phyloP scores from a whole-genome alignment of 2,113 vertebrate genomes.

The Anser cygnoides region DNA sequence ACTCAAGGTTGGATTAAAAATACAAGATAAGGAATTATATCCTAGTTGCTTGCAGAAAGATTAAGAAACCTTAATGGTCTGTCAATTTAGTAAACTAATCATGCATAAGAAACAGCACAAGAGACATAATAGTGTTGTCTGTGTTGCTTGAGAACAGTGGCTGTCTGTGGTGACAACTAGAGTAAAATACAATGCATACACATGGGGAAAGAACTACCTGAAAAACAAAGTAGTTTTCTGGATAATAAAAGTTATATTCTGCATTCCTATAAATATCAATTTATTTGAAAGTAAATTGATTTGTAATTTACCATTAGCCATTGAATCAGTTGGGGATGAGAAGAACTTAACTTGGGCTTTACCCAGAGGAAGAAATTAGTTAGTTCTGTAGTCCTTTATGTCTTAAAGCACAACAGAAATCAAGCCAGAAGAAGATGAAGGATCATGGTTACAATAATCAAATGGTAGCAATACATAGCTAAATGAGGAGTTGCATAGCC shows the following conservation, averaged over 20 bases:
- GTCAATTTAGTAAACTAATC: neutral
- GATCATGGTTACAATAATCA: neutral
- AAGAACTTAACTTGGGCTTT: neutral
- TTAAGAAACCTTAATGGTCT: neutral
- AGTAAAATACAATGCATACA: neutral
- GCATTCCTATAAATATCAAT: neutral
- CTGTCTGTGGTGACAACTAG: neutral
- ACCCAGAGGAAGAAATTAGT: neutral
- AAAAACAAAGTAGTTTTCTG: neutral
- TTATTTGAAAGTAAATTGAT: neutral
- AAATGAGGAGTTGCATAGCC: neutral
- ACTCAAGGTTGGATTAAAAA: neutral
- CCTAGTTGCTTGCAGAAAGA: neutral
- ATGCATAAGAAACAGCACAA: neutral
- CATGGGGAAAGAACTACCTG: neutral
- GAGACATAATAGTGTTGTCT: neutral
- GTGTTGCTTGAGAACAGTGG: neutral
- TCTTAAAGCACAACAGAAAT: neutral
- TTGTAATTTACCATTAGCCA: neutral
- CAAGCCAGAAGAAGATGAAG: neutral
- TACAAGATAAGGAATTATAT: neutral
- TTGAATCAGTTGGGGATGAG: neutral
- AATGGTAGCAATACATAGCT: neutral
- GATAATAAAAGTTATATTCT: neutral
- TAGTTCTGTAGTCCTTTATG: neutral